A percentile compares a stretch with the other conserved stretches of the same genome.
phyloP scores from a whole-genome alignment of 2,888 invertebrate genomes.

The Laothoe populi region DNA sequence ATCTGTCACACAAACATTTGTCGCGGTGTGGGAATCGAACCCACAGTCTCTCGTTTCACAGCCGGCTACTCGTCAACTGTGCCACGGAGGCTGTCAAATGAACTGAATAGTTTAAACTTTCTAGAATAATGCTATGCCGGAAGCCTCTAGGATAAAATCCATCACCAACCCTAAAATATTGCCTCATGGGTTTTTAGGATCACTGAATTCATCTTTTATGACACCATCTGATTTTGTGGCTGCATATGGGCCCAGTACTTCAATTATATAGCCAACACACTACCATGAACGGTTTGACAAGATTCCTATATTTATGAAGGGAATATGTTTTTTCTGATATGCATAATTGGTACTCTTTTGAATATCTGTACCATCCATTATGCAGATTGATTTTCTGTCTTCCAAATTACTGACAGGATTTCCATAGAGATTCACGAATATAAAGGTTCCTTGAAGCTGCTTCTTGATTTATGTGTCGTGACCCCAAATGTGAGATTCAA shows the following conservation, averaged over 20 bases:
- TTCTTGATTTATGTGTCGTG: too few relatives aligned
- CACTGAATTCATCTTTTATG: neutral
- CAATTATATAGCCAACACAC: conserved; percentile 26
- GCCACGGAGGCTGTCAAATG: too few relatives aligned
- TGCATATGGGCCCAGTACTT: neutral
- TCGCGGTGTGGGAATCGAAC: too few relatives aligned
- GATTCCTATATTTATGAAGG: conserved; percentile 37
- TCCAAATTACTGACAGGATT: too few relatives aligned
- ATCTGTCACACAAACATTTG: too few relatives aligned
- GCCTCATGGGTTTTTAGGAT: neutral
- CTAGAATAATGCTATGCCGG: neutral
- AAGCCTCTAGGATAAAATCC: neutral
- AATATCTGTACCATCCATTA: neutral
- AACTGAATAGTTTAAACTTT: neutral
- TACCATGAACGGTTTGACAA: neutral
- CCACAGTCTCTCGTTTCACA: too few relatives aligned
- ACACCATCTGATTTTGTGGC: neutral
- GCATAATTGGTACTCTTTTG: neutral
- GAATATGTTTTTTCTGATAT: neutral
- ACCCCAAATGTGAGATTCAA: too few relatives aligned
- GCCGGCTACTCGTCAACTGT: too few relatives aligned
- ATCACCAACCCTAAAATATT: neutral
- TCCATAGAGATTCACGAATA: too few relatives aligned
- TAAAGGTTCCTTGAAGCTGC: too few relatives aligned
- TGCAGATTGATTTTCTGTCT: too few relatives aligned